Base-by-base conservation (phyloP, 2,113 vertebrate genomes). In the Crypturellus undulatus region DNA sequence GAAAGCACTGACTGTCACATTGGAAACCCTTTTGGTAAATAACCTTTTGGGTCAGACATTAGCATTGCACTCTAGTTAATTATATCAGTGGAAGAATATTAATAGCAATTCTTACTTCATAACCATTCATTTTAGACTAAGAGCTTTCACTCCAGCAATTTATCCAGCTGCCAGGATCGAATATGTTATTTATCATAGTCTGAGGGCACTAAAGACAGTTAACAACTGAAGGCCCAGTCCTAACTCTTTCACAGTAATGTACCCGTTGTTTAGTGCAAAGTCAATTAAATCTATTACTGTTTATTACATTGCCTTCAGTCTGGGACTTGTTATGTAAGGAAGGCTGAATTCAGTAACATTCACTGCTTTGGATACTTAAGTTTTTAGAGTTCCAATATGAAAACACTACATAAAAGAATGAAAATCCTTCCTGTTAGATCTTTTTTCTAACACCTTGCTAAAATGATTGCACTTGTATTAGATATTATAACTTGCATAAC, bases 21-120 rank as follows among this genome's bases (percentile, higher is more conserved):
- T 32, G 36, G 76, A 84, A 76, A 52, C 59, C 47, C 40, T 92
- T 43, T 25, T 24, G 36, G 68, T 82, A 71, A 86, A 72, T 51
- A 88, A 73, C 36, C 52, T 85, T 72, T 73, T 80, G 59, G 63
- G 76, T 80, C 86, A 93, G 76, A 68, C 2, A 0, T 62, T 42
- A 59, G 42, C 52, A 58, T 9, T 79, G 62, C 76, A 76, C 82
- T 90, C 65, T 21, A 30, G 68, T 76, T 94, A 90, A 90, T 80
- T 85, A 36, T 79, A 86, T 85, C 86, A 77, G 20, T 38, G 26
- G 38, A 47, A 86, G 59, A 79, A 90, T 79, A 83, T 83, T 88
- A 92, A 94, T 82, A 95, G 62, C 51, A 72, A 82, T 84, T 87
- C 58, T 83, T 59, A 62, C 59, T 90, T 88, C 64, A 82, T 64